phyloP scores from a whole-genome alignment of 1,140 invertebrate genomes.

The Popillia japonica region DNA sequence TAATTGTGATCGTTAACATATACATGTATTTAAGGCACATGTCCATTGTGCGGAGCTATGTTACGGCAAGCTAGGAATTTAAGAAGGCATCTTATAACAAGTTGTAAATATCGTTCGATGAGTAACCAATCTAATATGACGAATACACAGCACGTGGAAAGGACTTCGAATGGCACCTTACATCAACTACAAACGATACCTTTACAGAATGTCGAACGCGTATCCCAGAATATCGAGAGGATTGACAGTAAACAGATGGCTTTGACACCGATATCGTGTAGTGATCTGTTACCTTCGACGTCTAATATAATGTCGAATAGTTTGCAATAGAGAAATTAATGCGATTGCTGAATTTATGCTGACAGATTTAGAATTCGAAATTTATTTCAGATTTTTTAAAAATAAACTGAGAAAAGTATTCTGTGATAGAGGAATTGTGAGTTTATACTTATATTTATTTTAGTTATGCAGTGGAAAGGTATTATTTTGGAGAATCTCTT shows the following conservation, averaged over 20 bases:
- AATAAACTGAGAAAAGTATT: not conserved
- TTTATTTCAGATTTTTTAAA: not conserved
- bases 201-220: conserved; percentile 39
- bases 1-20: no score
- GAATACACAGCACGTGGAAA: conserved; percentile 37
- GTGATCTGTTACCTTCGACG: conserved; percentile 30
- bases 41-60: conserved; percentile 68
- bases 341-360: not conserved
- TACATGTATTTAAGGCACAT: conserved; percentile 61
- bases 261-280: conserved; percentile 40
- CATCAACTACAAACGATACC: conserved; percentile 41
- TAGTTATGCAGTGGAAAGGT: not conserved
- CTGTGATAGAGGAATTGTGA: not conserved
- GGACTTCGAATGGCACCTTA: conserved; percentile 25
- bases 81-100: conserved; percentile 64
- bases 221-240: conserved; percentile 36
- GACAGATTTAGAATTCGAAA: not conserved
- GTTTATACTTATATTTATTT: not conserved
- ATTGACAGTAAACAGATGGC: conserved; percentile 40
- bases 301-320: conserved; percentile 27
- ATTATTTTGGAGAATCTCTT: not conserved
- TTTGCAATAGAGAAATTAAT: not conserved
- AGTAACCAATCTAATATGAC: conserved; percentile 49
- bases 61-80: conserved; percentile 68
- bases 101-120: conserved; percentile 61